These are phyloP conservation scores for Pipistrellus nathusii DNA, from an alignment of 2,797 vertebrate species.

Conservation along the genomic window DNA sequence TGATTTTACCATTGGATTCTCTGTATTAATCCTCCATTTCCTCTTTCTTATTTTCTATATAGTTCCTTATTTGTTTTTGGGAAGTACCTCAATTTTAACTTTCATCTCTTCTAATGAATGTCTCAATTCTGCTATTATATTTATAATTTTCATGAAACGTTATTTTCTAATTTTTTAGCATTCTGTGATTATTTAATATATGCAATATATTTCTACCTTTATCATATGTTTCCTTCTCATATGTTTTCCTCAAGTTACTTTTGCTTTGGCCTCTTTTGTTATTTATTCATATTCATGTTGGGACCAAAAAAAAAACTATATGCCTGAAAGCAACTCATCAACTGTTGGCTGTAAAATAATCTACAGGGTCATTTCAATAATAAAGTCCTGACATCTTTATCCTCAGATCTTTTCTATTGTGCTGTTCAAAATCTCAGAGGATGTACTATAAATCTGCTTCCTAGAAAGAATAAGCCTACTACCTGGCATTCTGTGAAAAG, in stretches of 20 bases:
- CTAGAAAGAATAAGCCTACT: neutral
- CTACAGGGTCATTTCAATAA: neutral
- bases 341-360: neutral
- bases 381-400: neutral
- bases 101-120: constrained; percentile 4
- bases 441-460: neutral
- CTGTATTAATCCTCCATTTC: neutral
- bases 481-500: neutral
- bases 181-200: neutral
- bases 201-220: neutral
- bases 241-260: neutral
- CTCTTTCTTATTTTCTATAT: neutral
- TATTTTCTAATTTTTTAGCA: neutral
- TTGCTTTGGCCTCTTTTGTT: neutral
- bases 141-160: neutral
- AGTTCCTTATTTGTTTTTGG: neutral
- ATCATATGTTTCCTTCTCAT: neutral
- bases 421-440: neutral
- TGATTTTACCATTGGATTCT: neutral
- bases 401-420: neutral
- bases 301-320: neutral
- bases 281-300: neutral
- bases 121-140: neutral
- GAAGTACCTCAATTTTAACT: neutral
- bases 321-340: neutral